Conservation (phyloP, 2,888 invertebrate genomes). For the Cephus rjabovi region DNA sequence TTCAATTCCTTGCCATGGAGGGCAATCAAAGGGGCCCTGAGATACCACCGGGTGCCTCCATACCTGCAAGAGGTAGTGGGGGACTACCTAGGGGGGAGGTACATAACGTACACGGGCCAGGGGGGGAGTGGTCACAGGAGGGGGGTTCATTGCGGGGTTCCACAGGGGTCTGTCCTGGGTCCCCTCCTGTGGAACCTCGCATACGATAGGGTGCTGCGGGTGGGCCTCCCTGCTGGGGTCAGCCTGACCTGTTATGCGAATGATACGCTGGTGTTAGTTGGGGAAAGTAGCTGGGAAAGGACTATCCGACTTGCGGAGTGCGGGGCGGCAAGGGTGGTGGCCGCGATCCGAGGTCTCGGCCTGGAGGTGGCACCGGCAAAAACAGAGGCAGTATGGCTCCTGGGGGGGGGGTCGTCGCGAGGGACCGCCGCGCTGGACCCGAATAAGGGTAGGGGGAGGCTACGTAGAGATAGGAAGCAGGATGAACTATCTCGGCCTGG, state of each 20-base stretch:
- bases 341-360: not conserved
- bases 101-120: not conserved
- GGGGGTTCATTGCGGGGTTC: not conserved
- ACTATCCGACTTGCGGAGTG: not conserved
- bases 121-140: not conserved
- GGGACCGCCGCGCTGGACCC: not conserved
- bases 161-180: not conserved
- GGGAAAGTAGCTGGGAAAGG: not conserved
- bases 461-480: fast-evolving
- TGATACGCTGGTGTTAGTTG: fast-evolving
- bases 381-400: not conserved
- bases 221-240: fast-evolving
- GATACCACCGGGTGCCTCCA: not conserved
- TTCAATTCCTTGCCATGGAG: not conserved
- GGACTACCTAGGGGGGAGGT: not conserved
- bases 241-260: not conserved
- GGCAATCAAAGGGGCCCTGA: not conserved
- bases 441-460: not conserved
- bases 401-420: not conserved
- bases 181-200: not conserved
- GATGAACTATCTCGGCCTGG: not conserved
- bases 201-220: not conserved
- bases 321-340: not conserved
- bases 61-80: not conserved
- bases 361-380: not conserved